Conservation (phyloP, 2,113 vertebrate species). For the Tachysurus fulvidraco region DNA sequence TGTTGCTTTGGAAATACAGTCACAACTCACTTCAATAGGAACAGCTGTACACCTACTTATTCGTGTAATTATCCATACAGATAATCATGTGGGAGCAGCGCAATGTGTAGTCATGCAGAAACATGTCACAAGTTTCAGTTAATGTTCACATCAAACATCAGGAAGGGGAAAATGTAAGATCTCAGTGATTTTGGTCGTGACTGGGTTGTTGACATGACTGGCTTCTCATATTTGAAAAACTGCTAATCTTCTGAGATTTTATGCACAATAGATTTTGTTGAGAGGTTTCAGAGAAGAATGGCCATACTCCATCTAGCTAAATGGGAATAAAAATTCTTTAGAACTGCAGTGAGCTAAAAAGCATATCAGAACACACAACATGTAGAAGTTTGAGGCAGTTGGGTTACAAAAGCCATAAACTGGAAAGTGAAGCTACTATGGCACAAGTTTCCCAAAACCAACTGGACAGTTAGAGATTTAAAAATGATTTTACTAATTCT, state of each 20-base stretch:
- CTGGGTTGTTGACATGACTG: background rate
- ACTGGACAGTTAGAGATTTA: background rate
- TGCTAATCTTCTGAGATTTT: background rate
- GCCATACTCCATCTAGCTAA: background rate
- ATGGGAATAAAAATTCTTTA: background rate
- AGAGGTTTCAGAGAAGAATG: background rate
- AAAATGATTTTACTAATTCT: background rate
- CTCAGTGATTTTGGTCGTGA: background rate
- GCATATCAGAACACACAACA: background rate
- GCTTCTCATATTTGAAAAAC: background rate
- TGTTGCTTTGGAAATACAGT: background rate
- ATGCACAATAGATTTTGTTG: background rate
- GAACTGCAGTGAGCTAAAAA: background rate
- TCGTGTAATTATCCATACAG: background rate
- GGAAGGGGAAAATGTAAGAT: background rate
- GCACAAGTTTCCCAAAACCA: background rate
- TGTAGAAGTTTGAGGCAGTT: background rate
- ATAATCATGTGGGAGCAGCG: background rate
- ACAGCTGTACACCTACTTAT: background rate
- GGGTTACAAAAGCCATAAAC: background rate
- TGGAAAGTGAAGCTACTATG: background rate
- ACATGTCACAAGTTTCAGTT: background rate
- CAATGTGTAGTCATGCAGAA: background rate
- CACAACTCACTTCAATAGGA: background rate
- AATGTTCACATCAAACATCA: slow-evolving; percentile 4